Percentiles rank a stretch among this genome's conserved stretches.
phyloP scores from a whole-genome alignment of 2,797 vertebrate genomes.

The Danio aesculapii region DNA sequence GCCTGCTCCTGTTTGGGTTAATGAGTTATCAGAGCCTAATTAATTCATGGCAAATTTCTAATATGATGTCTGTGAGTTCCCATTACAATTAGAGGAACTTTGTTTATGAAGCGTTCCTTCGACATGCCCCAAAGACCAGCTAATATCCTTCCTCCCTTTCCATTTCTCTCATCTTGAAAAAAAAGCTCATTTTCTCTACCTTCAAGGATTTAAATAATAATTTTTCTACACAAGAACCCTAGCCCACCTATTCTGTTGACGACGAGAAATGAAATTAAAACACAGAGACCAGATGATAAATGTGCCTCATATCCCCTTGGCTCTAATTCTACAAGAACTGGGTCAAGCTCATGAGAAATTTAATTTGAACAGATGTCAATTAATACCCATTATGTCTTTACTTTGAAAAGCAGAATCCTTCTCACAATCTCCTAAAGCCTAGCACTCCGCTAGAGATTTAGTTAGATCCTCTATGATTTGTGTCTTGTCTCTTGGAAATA shows the following conservation, averaged over 20 bases:
- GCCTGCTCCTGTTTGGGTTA: slow-evolving; percentile 56
- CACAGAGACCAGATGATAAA: slow-evolving; percentile 44
- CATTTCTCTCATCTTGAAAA: slow-evolving; percentile 52
- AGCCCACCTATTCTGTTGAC: slow-evolving; percentile 55
- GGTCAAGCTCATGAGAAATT: slow-evolving; percentile 62
- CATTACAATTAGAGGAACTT: slow-evolving; percentile 53
- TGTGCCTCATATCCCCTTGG: slow-evolving; percentile 54
- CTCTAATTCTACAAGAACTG: slow-evolving; percentile 59
- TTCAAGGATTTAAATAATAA: slow-evolving; percentile 64
- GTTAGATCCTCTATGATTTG: slow-evolving; percentile 29
- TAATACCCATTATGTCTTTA: slow-evolving; percentile 55
- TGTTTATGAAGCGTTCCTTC: slow-evolving; percentile 68
- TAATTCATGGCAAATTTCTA: slow-evolving; percentile 63
- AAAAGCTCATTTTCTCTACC: slow-evolving; percentile 53
- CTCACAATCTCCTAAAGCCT: slow-evolving; percentile 42
- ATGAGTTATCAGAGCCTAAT: slow-evolving; percentile 69
- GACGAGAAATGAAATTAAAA: slow-evolving; percentile 53
- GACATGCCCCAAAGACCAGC: slow-evolving; percentile 48
- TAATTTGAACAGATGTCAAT: slow-evolving; percentile 65
- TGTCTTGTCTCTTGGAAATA: slow-evolving; percentile 36
- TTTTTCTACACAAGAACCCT: slow-evolving; percentile 59
- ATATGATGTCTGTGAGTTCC: slow-evolving; percentile 59
- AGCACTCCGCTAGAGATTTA: slow-evolving; percentile 40
- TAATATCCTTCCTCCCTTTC: slow-evolving; percentile 41
- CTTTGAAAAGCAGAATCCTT: slow-evolving; percentile 48